Percentiles rank a stretch among this genome's conserved stretches.
phyloP scores from a whole-genome alignment of 2,113 vertebrate genomes.

The Sceloporus undulatus region DNA sequence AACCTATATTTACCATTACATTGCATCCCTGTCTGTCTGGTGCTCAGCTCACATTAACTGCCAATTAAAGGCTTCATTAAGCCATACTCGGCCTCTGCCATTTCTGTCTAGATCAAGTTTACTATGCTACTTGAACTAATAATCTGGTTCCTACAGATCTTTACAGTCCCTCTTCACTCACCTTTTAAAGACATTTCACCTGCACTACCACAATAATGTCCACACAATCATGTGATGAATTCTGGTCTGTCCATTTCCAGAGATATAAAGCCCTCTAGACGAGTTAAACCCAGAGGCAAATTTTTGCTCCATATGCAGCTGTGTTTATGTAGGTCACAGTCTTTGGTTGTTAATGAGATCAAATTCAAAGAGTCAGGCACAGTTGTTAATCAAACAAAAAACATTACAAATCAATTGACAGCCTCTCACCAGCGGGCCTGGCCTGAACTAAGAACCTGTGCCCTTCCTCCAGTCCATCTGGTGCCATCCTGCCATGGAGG shows the following conservation, averaged over 20 bases:
- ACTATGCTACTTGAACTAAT: constrained; percentile 7
- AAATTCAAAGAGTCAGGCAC: background rate
- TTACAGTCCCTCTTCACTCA: background rate
- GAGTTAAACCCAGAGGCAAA: background rate
- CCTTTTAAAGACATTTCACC: background rate
- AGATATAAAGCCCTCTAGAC: background rate
- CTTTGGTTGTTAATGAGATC: background rate
- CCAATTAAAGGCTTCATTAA: constrained; percentile 34
- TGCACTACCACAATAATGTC: background rate
- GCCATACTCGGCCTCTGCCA: constrained; percentile 19
- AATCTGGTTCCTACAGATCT: background rate
- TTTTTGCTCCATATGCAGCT: background rate
- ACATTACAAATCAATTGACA: background rate
- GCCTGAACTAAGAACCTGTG: too few species aligned
- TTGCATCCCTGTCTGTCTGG: constrained; percentile 10
- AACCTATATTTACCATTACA: background rate
- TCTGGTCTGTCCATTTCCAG: background rate
- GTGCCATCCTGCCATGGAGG: too few species aligned
- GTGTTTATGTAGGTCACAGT: background rate
- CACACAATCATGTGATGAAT: background rate
- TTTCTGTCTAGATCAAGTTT: constrained; percentile 13
- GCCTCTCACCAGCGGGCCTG: background rate
- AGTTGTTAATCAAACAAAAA: background rate
- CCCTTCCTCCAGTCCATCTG: too few species aligned
- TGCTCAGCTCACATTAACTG: constrained; percentile 32